These are phyloP conservation scores for Nysson spinosus DNA, from an alignment of 2,888 invertebrate species.

Conservation along the genomic window DNA sequence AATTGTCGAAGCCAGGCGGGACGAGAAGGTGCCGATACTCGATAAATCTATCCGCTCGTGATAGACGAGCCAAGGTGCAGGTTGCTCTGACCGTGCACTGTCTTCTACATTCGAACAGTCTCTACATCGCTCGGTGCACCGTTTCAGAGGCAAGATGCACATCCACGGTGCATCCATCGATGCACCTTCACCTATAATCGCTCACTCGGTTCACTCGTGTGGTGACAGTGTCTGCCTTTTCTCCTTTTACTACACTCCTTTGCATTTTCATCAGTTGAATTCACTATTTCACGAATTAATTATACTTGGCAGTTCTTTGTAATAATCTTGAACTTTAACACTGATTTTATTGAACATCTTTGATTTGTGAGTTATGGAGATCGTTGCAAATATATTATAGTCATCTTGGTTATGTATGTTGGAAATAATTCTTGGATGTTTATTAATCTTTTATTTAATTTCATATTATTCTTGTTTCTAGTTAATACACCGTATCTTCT, in stretches of 20 bases:
- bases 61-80: slow-evolving; percentile 67
- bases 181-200: slow-evolving; percentile 60
- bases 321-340: too few relatives aligned
- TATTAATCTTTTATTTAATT: neutral
- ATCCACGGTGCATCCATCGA: slow-evolving; percentile 39
- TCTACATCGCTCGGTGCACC: slow-evolving; percentile 16
- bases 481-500: slow-evolving; percentile 2
- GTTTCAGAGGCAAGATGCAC: slow-evolving; percentile 23
- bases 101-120: too few relatives aligned
- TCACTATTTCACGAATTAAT: too few relatives aligned
- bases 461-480: neutral
- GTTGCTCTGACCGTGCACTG: slow-evolving; percentile 35
- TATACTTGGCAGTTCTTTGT: too few relatives aligned
- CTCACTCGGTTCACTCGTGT: slow-evolving; percentile 6
- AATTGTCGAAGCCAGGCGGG: slow-evolving; percentile 59
- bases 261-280: too few relatives aligned
- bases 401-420: too few relatives aligned
- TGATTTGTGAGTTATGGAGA: too few relatives aligned
- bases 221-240: slow-evolving; percentile 21
- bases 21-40: slow-evolving; percentile 70
- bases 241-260: slow-evolving; percentile 37
- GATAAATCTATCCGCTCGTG: slow-evolving; percentile 72
- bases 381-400: too few relatives aligned
- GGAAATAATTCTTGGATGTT: too few relatives aligned
- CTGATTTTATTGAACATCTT: too few relatives aligned